Evolutionary conservation across 2,888 invertebrate genomes (phyloP), one percentile per base, ranked within the genome.

Genomic region (Patella caerulea): DNA sequence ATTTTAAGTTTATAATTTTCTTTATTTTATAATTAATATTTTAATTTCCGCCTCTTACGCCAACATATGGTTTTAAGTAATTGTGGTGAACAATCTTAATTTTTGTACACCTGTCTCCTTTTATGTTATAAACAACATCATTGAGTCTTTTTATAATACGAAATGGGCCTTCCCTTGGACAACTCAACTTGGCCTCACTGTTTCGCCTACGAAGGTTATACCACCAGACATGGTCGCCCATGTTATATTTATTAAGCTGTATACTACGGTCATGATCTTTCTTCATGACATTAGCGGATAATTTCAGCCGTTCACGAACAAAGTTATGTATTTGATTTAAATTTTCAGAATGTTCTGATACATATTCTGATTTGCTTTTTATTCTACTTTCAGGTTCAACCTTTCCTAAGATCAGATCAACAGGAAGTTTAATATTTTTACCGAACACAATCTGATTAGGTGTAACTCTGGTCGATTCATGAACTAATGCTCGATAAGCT

Each of bases 101-200:
- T 19, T 72, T 73, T 17, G 72, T 12, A 65, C 53, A 69, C 11
- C 65, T 29, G 4, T 15, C n/a, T 74, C 54, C 29, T 52, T 76
- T 29, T 29, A 79, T 79, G 34, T 71, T 24, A 55, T 74, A 77
- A 34, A 74, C 52, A 3, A 72, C 71, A 76, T 77, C 74, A 53
- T 74, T 77, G 4, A 79, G 34, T 56, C 54, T 70, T 55, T 76
- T 34, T 14, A 29, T 73, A 1, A 77, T 34, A 4, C 55, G 24
- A 71, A 56, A 77, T 3, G 59, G 77, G 55, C 79, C 79, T 12
- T 71, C 29, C 74, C 79, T 72, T 2, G 55, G 17, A 54, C 56
- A 53, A n/a, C 65, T 29, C 73, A 77, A 73, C 70, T 77, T 77
- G 29, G 73, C 29, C 45, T 71, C 59, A 3, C 29, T 71, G 52